Conservation (phyloP, 2,797 vertebrate genomes). For the Enteromius fasciolatus region DNA sequence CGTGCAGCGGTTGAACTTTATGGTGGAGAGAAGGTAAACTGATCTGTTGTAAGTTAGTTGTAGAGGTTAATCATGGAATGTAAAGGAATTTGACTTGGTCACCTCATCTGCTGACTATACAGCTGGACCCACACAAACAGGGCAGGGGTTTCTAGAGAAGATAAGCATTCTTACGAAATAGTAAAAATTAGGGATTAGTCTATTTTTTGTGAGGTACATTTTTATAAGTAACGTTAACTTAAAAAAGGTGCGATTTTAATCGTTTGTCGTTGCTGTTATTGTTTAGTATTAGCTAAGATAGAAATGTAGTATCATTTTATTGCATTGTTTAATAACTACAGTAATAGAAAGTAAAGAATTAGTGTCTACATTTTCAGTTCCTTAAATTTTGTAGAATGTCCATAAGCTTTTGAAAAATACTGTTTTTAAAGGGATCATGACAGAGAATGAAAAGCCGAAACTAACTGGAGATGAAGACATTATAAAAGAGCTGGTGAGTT, state of each 20-base stretch:
- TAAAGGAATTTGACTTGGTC: conserved; percentile 39
- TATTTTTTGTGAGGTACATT: neutral
- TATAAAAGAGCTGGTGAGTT: conserved; percentile 83
- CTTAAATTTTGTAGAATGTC: neutral
- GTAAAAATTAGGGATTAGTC: neutral
- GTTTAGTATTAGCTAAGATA: neutral
- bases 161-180: neutral
- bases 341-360: neutral
- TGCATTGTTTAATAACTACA: neutral
- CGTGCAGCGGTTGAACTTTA: neutral
- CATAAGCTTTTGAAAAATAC: neutral
- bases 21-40: neutral
- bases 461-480: conserved; percentile 75
- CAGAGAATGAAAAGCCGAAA: conserved; percentile 71
- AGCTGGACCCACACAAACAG: neutral
- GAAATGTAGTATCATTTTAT: neutral
- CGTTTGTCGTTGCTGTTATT: neutral
- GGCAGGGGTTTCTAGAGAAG: neutral
- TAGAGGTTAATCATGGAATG: conserved; percentile 13
- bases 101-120: neutral
- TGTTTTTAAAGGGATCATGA: conserved; percentile 68
- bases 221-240: neutral
- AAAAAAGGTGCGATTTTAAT: neutral
- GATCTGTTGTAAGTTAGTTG: neutral
- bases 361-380: neutral